Evolutionary conservation across 2,113 vertebrate genomes (phyloP).

Genomic region (Oxygymnocypris stewartii): DNA sequence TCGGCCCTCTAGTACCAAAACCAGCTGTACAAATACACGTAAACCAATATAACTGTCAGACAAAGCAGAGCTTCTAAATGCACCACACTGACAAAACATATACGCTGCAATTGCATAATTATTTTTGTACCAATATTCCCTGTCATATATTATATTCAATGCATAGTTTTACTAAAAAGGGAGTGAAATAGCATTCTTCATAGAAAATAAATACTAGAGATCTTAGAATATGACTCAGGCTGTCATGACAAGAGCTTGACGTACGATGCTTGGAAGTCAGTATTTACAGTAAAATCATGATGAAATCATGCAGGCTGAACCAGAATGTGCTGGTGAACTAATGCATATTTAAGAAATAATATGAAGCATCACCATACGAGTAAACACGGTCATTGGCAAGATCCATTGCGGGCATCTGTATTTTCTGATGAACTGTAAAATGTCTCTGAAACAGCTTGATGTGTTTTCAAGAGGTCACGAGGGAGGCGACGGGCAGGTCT

Average conservation of each 20-base stretch:
- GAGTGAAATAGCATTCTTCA: neutral
- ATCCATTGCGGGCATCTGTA: neutral
- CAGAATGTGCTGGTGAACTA: neutral
- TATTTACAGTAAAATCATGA: slow-evolving; percentile 2
- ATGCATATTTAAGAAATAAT: neutral
- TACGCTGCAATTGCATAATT: neutral
- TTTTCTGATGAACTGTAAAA: neutral
- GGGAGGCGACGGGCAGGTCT: slow-evolving; percentile 73
- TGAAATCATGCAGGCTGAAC: neutral
- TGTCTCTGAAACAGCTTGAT: neutral
- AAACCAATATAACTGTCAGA: slow-evolving; percentile 25
- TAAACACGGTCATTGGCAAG: neutral
- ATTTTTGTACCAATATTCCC: neutral
- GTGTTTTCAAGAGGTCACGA: slow-evolving; percentile 79
- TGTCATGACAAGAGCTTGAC: neutral
- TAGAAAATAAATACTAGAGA: slow-evolving; percentile 25
- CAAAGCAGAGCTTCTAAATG: neutral
- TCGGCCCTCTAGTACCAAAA: slow-evolving; percentile 44
- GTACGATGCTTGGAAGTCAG: slow-evolving; percentile 9
- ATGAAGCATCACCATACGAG: neutral
- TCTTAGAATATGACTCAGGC: neutral
- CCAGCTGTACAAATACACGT: slow-evolving; percentile 49
- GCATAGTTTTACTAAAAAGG: slow-evolving; percentile 10
- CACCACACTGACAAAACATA: slow-evolving; percentile 23
- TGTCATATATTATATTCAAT: neutral